Conservation (phyloP, 1,140 invertebrate genomes). For the Choristoneura fumiferana region DNA sequence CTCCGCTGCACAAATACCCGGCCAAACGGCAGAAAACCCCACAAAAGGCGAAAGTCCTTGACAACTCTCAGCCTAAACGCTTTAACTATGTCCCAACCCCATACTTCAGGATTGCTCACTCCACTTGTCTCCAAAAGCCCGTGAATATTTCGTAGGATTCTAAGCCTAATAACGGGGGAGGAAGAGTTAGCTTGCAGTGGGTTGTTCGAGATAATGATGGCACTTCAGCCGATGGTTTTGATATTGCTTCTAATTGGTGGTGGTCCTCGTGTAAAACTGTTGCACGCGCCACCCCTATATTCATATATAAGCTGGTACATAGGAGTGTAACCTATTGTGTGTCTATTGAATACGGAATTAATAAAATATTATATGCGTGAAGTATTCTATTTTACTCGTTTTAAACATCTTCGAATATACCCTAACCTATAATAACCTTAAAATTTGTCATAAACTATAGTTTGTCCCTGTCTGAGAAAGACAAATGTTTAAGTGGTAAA, state of each 20-base stretch:
- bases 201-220: constrained; percentile 69
- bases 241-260: constrained; percentile 75
- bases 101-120: constrained; percentile 74
- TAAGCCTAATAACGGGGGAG: constrained; percentile 47
- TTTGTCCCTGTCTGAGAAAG: too few species aligned
- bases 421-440: too few species aligned
- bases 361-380: too few species aligned
- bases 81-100: constrained; percentile 75
- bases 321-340: background rate
- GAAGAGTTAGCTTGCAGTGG: constrained; percentile 51
- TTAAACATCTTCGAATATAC: too few species aligned
- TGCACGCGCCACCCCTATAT: constrained; percentile 64
- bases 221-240: constrained; percentile 70
- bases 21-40: constrained; percentile 71
- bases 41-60: constrained; percentile 68
- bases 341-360: too few species aligned
- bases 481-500: too few species aligned
- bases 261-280: constrained; percentile 72
- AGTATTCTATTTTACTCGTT: too few species aligned
- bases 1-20: constrained; percentile 52
- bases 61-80: constrained; percentile 71
- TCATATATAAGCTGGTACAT: background rate
- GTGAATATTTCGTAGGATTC: constrained; percentile 62
- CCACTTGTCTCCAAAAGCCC: constrained; percentile 75
- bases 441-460: too few species aligned